Conservation (phyloP, 2,113 vertebrate genomes). For the Hoplias malabaricus region DNA sequence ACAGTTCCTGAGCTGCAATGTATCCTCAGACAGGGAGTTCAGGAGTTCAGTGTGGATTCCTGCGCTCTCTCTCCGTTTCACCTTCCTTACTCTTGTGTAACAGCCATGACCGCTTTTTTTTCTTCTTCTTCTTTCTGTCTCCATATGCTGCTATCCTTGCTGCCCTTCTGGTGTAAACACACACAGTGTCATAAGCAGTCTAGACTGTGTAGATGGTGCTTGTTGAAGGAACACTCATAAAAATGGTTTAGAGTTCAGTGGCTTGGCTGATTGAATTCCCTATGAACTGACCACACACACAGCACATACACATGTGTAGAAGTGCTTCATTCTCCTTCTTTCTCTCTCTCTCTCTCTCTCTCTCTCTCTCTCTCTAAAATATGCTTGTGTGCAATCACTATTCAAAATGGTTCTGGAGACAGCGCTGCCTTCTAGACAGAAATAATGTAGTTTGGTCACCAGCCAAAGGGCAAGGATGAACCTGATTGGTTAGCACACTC, state of each 20-base stretch:
- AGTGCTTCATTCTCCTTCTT: not conserved
- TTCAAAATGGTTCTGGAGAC: too few relatives aligned
- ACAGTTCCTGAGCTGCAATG: not conserved
- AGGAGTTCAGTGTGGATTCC: conserved; percentile 6
- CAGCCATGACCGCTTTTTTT: not conserved
- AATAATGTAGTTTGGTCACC: too few relatives aligned
- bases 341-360: not conserved
- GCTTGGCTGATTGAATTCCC: conserved; percentile 9
- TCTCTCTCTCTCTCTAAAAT: conserved; percentile 13
- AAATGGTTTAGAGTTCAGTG: conserved; percentile 10
- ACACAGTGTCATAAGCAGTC: conserved; percentile 32
- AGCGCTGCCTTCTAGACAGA: too few relatives aligned
- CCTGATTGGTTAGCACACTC: too few relatives aligned
- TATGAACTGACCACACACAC: not conserved
- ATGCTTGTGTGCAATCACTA: too few relatives aligned
- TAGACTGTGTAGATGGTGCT: conserved; percentile 45
- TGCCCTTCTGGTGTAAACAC: conserved; percentile 23
- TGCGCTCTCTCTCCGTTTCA: not conserved
- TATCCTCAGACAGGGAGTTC: conserved; percentile 8
- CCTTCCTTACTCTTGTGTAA: conserved; percentile 22
- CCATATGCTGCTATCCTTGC: conserved; percentile 35
- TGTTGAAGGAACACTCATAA: conserved; percentile 38
- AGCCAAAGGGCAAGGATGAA: too few relatives aligned
- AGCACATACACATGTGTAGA: not conserved
- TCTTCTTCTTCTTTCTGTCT: not conserved